These are phyloP conservation scores for Tragulus kanchil DNA, from an alignment of 2,113 vertebrate genomes.

Conservation along the genomic window DNA sequence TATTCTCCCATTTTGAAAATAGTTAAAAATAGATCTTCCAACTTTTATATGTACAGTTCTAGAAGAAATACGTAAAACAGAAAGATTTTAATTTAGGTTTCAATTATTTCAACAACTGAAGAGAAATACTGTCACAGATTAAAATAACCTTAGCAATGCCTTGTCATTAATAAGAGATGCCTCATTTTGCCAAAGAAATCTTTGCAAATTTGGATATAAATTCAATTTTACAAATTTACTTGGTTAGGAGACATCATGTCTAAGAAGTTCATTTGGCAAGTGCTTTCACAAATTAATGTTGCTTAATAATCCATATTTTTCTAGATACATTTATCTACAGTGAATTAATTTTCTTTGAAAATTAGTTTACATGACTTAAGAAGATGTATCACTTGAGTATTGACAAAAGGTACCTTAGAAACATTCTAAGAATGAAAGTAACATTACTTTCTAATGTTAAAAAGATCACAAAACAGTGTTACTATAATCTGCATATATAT, in stretches of 20 bases:
- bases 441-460: not conserved
- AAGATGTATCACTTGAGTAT: not conserved
- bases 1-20: not conserved
- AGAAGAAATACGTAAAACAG: not conserved
- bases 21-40: not conserved
- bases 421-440: conserved; percentile 22
- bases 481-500: not conserved
- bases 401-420: not conserved
- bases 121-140: not conserved
- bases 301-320: not conserved
- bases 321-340: not conserved
- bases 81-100: not conserved
- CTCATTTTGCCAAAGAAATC: conserved; percentile 1
- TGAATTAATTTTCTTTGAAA: conserved; percentile 29
- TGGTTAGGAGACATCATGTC: not conserved
- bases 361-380: not conserved
- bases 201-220: conserved; percentile 33
- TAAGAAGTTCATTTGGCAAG: not conserved
- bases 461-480: conserved; percentile 27
- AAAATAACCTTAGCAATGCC: not conserved
- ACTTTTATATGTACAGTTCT: not conserved
- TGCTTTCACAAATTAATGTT: conserved; percentile 4
- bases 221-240: conserved; percentile 31
- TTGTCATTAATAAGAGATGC: not conserved
- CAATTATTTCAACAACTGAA: conserved; percentile 32